Percentiles rank a stretch among this genome's conserved stretches.
Evolutionary conservation across 2,888 invertebrate genomes (phyloP).

Genomic region (Dioctria rufipes): DNA sequence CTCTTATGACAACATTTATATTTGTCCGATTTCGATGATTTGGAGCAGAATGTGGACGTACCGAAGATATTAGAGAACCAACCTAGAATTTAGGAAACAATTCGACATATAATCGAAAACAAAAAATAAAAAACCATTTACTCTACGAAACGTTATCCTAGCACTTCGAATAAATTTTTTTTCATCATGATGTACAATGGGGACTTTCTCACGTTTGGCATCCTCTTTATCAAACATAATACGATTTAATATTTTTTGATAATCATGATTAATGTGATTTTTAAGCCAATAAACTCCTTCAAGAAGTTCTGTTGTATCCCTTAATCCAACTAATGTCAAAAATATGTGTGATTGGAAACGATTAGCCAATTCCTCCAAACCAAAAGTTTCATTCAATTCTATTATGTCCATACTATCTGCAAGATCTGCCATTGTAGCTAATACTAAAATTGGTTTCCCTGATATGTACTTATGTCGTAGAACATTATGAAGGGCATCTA

Average conservation of each 20-base stretch:
- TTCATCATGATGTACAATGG: neutral
- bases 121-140: neutral
- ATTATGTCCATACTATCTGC: constrained; percentile 65
- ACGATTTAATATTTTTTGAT: constrained; percentile 7
- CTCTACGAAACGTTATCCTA: neutral
- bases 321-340: constrained; percentile 19
- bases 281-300: constrained; percentile 3
- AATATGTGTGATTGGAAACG: constrained; percentile 59
- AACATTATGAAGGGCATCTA: constrained; percentile 61
- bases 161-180: neutral
- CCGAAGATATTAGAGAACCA: neutral
- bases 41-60: neutral
- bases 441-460: constrained; percentile 66
- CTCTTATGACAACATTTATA: no score
- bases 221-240: constrained; percentile 32
- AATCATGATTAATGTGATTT: neutral
- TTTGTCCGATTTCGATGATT: no score
- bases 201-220: neutral
- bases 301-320: neutral
- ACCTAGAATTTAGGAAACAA: neutral
- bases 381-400: constrained; percentile 67
- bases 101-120: neutral
- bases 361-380: constrained; percentile 64
- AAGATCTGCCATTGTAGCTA: constrained; percentile 65
- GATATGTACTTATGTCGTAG: constrained; percentile 63